Evolutionary conservation across 1,140 invertebrate species (phyloP).

Genomic region (Yoshiicerus persimilis): DNA sequence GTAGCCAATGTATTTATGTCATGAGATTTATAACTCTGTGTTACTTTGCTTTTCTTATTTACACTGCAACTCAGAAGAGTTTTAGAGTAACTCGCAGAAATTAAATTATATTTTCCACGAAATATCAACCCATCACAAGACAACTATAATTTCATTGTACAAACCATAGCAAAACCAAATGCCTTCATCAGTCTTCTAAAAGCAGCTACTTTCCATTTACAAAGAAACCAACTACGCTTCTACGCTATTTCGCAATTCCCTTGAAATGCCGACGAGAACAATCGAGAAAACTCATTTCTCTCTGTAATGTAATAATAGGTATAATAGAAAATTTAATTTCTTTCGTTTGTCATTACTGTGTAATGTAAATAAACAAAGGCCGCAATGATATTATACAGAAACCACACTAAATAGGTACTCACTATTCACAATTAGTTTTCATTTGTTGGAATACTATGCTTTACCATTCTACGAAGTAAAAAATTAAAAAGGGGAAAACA

Average conservation of each 20-base stretch:
- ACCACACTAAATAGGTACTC: too few relatives aligned
- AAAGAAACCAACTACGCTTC: too few relatives aligned
- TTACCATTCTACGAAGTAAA: neutral
- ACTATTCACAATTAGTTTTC: too few relatives aligned
- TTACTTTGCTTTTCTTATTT: neutral
- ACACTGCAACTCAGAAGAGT: neutral
- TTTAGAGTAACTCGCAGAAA: neutral
- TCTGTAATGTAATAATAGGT: too few relatives aligned
- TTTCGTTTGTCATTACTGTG: too few relatives aligned
- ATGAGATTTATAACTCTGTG: neutral
- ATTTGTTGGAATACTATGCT: neutral
- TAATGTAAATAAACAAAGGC: too few relatives aligned
- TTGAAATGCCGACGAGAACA: too few relatives aligned
- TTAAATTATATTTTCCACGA: neutral
- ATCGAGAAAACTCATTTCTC: too few relatives aligned
- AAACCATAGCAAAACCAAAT: neutral
- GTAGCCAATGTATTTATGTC: constrained; percentile 25
- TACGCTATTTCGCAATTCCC: too few relatives aligned
- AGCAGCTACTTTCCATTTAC: neutral
- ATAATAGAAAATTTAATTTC: too few relatives aligned
- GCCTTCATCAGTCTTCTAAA: neutral
- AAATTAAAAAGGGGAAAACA: neutral
- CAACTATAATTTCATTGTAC: neutral
- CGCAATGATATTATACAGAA: too few relatives aligned
- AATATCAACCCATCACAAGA: neutral